phyloP scores from a whole-genome alignment of 2,888 invertebrate species.

The Lithophane ornitopus region DNA sequence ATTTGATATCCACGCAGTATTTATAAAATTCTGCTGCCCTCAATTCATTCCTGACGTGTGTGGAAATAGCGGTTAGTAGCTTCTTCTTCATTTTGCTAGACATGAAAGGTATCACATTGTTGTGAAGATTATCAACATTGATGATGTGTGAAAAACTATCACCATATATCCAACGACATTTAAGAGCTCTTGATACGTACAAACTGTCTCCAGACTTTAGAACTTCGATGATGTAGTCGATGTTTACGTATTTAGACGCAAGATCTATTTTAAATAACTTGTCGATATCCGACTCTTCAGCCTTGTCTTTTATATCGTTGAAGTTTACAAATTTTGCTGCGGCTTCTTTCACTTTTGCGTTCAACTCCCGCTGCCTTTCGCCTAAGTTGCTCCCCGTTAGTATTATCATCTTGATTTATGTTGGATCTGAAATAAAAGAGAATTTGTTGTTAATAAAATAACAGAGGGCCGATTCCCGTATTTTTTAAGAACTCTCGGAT shows the following conservation, averaged over 20 bases:
- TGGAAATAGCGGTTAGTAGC: constrained; percentile 71
- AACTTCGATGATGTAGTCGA: constrained; percentile 76
- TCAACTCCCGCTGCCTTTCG: constrained; percentile 73
- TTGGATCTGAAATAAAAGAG: constrained; percentile 51
- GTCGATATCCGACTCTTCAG: constrained; percentile 76
- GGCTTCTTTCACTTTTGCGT: constrained; percentile 72
- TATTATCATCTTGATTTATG: constrained; percentile 68
- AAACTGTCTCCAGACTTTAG: constrained; percentile 79
- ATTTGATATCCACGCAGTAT: constrained; percentile 72
- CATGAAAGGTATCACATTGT: constrained; percentile 79
- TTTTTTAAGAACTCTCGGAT: not conserved
- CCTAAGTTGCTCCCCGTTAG: constrained; percentile 72
- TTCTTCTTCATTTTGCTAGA: constrained; percentile 81
- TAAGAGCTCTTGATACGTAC: constrained; percentile 77
- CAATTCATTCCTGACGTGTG: constrained; percentile 69
- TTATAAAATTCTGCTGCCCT: constrained; percentile 73
- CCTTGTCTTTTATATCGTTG: constrained; percentile 65
- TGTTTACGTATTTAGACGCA: constrained; percentile 76
- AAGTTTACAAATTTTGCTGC: constrained; percentile 63
- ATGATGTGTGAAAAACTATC: constrained; percentile 72
- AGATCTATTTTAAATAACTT: constrained; percentile 81
- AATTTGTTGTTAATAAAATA: not conserved
- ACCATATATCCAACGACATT: constrained; percentile 76
- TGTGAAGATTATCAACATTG: constrained; percentile 75
- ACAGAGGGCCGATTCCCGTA: not conserved